A percentile compares a stretch with the other conserved stretches of the same genome.
These are phyloP conservation scores for Zaprionus davidi DNA, from an alignment of 1,140 invertebrate genomes.

Conservation along the genomic window DNA sequence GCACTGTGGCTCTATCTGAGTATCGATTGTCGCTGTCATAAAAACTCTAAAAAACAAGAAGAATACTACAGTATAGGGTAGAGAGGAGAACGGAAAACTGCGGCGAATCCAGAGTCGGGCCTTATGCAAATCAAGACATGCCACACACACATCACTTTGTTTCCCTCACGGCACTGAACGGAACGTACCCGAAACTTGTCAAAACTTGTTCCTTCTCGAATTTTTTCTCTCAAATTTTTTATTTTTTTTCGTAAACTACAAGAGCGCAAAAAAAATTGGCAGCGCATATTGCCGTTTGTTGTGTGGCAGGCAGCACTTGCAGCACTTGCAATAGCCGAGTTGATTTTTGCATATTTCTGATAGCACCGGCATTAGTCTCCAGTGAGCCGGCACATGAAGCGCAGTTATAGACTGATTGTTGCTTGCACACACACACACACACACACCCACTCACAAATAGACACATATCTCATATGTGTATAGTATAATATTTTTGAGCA, in stretches of 20 bases:
- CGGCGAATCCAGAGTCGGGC: constrained; percentile 52
- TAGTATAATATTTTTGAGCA: constrained; percentile 12
- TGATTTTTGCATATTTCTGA: constrained; percentile 78
- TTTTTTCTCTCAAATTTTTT: constrained; percentile 9
- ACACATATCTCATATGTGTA: background rate
- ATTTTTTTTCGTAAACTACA: constrained; percentile 17
- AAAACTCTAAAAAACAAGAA: constrained; percentile 54
- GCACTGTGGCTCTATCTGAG: constrained; percentile 47
- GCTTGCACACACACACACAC: constrained; percentile 15
- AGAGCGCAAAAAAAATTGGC: constrained; percentile 44
- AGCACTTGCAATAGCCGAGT: constrained; percentile 61
- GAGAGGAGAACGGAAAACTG: background rate
- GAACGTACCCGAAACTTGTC: constrained; percentile 51
- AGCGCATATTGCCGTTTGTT: constrained; percentile 67
- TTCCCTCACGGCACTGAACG: constrained; percentile 15
- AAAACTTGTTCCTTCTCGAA: constrained; percentile 60
- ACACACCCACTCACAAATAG: background rate
- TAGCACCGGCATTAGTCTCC: constrained; percentile 75
- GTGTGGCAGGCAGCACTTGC: constrained; percentile 61
- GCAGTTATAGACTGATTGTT: constrained; percentile 79
- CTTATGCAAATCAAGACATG: constrained; percentile 81
- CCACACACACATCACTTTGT: constrained; percentile 75
- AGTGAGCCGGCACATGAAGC: constrained; percentile 77
- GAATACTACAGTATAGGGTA: background rate
- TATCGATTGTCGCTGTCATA: constrained; percentile 81